phyloP scores from a whole-genome alignment of 2,113 vertebrate genomes.

The Natator depressus region DNA sequence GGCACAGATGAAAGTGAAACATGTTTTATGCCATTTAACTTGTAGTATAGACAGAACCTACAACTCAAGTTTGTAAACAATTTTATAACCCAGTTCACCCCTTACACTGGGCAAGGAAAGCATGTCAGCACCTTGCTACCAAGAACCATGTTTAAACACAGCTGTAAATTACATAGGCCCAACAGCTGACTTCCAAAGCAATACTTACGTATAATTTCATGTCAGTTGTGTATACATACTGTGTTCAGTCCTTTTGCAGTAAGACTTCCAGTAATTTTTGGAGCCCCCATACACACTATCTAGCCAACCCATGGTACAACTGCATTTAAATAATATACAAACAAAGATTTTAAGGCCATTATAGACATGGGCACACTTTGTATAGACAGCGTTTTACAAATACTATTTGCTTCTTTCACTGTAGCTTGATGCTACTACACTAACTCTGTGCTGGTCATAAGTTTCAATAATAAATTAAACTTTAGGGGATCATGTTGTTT shows the following conservation, averaged over 20 bases:
- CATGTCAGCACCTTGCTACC: background rate
- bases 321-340: background rate
- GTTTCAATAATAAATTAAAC: background rate
- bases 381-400: background rate
- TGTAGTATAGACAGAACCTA: background rate
- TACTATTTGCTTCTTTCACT: background rate
- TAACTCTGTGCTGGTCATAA: background rate
- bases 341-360: background rate
- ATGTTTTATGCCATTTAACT: background rate
- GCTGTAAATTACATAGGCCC: background rate
- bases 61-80: background rate
- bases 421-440: accelerated
- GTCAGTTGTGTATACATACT: background rate
- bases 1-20: background rate
- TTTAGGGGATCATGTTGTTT: background rate
- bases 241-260: background rate
- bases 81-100: background rate
- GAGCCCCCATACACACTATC: background rate
- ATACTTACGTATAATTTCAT: background rate
- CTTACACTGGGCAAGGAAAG: background rate
- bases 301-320: background rate
- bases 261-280: background rate
- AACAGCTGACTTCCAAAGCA: background rate
- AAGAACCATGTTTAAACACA: background rate
- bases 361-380: background rate